Evolutionary conservation across 2,888 invertebrate genomes (phyloP).

Genomic region (Andrena flavipes): DNA sequence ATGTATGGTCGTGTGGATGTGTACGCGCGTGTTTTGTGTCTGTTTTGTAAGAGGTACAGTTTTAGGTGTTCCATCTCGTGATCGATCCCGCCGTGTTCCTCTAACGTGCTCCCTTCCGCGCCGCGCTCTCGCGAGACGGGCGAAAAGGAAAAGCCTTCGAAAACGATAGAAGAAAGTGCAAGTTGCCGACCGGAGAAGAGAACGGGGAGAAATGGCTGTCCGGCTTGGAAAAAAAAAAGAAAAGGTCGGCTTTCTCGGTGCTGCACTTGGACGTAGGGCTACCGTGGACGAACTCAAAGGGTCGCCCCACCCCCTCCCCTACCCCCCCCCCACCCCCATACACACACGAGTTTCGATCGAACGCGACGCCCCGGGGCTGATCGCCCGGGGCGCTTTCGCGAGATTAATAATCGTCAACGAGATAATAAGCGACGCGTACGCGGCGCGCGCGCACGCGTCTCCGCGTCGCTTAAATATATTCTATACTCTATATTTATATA

Average conservation of each 20-base stretch:
- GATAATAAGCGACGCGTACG: conserved; percentile 63
- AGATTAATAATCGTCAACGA: conserved; percentile 68
- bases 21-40: conserved; percentile 21
- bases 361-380: conserved; percentile 32
- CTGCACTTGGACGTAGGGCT: conserved; percentile 44
- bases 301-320: neutral
- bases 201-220: conserved; percentile 32
- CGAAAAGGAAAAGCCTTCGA: conserved; percentile 53
- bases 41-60: conserved; percentile 48
- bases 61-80: conserved; percentile 53
- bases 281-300: conserved; percentile 52
- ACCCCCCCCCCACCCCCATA: neutral
- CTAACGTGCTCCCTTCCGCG: conserved; percentile 55
- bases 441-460: conserved; percentile 20
- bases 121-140: conserved; percentile 55
- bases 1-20: conserved; percentile 6
- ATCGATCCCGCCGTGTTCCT: conserved; percentile 64
- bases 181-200: conserved; percentile 35
- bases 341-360: conserved; percentile 42
- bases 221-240: neutral
- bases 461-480: conserved; percentile 30
- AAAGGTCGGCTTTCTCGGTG: conserved; percentile 17
- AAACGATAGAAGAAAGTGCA: conserved; percentile 36
- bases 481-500: conserved; percentile 49
- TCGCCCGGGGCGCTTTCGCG: conserved; percentile 30